Base-by-base conservation (phyloP, 2,113 vertebrate species). In the Callocephalon fimbriatum region DNA sequence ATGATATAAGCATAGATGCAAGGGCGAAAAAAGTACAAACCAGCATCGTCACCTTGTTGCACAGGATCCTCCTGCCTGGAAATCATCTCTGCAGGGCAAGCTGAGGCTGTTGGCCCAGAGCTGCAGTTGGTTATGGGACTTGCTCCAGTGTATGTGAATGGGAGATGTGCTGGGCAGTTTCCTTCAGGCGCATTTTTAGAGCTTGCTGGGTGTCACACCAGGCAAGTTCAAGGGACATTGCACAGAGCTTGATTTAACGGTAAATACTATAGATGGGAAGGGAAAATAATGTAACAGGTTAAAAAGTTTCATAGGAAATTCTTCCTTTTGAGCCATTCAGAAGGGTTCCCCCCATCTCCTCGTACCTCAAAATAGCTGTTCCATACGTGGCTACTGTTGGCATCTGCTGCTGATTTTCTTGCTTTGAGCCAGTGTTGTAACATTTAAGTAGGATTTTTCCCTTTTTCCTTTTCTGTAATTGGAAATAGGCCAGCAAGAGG, bases 61-160 rank as follows among this genome's bases (percentile, higher is more conserved):
- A 83, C 47, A 61, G 48, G 61, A 32, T 59, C 61, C 17, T 25
- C 61, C 17, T 25, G 29, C 29, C 3, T 27, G 71, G 79, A 32
- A 18, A 65, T 18, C 42, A n/a, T n/a, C 76, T 84, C 35, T 35
- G 77, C 65, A 21, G 59, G 65, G 29, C 42, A 17, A 22, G 32
- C 56, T 35, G 56, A 35, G n/a, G 56, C 56, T 58, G 32, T 23
- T 58, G 58, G 88, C 18, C 62, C 51, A 18, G 81, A 35, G 54
- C 71, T 65, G 70, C 14, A 7, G 51, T 25, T 79, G 81, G 23
- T 22, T 31, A 2, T 45, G 29, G 66, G 56, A 8, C 51, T 31
- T 23, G 32, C 53, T 31, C 23, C 38, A 3, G 38, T 4, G 19
- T 1, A 0, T 4, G 42, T 3, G 50, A 6, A 1, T 3, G 23